phyloP scores from a whole-genome alignment of 1,140 invertebrate species.

The Phenacoccus solenopsis region DNA sequence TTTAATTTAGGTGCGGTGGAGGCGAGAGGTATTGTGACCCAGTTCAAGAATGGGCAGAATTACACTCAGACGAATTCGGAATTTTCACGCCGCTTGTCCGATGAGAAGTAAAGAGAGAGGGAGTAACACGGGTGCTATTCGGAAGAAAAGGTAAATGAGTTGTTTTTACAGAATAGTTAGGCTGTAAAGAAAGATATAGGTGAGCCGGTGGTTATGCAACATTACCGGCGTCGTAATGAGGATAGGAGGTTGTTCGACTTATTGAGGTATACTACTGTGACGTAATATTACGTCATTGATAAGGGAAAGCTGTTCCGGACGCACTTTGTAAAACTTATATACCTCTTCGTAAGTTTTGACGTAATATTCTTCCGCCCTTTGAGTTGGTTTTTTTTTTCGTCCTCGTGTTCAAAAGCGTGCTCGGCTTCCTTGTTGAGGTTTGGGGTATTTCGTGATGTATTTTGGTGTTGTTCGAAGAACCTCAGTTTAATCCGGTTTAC shows the following conservation, averaged over 20 bases:
- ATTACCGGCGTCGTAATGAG: constrained; percentile 14
- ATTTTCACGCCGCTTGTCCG: no score
- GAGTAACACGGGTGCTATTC: constrained; percentile 9
- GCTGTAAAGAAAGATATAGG: constrained; percentile 15
- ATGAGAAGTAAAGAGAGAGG: background rate
- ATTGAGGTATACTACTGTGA: constrained; percentile 17
- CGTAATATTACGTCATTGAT: constrained; percentile 16
- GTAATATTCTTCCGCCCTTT: constrained; percentile 1
- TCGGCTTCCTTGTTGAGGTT: background rate
- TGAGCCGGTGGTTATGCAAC: constrained; percentile 14
- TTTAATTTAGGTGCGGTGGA: background rate
- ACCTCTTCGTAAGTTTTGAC: constrained; percentile 1
- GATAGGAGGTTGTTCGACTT: constrained; percentile 17
- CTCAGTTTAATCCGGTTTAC: no score
- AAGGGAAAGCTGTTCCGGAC: constrained; percentile 16
- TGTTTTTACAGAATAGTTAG: constrained; percentile 16
- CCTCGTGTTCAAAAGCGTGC: background rate
- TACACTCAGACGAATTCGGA: background rate
- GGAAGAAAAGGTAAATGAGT: constrained; percentile 12
- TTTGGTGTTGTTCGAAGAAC: background rate
- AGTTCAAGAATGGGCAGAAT: background rate
- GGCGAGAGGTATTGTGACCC: background rate
- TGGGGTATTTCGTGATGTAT: background rate
- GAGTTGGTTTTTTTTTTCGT: background rate
- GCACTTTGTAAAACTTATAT: constrained; percentile 17